Percentiles rank a stretch among this genome's conserved stretches.
Conservation (phyloP, 2,888 invertebrate genomes). For the Acanthosepion pharaonis region DNA sequence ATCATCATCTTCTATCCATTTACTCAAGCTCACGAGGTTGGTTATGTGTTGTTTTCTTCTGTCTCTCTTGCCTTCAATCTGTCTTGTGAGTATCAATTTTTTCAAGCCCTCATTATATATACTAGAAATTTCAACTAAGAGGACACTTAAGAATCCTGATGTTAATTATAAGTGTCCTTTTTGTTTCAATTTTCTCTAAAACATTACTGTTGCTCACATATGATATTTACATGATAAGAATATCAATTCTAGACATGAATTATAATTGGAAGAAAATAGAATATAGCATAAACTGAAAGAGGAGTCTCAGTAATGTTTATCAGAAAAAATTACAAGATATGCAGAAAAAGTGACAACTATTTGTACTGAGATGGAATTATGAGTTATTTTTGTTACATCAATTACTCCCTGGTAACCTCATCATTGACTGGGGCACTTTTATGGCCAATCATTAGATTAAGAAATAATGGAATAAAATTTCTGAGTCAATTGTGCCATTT, state of each 20-base stretch:
- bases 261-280: background rate
- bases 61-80: too few relatives aligned
- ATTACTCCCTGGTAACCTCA: background rate
- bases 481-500: background rate
- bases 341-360: constrained; percentile 33
- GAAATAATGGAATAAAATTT: background rate
- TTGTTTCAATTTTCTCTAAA: too few relatives aligned
- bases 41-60: too few relatives aligned
- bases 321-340: background rate
- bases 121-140: too few relatives aligned
- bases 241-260: background rate
- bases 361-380: background rate
- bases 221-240: background rate
- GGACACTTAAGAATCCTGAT: too few relatives aligned
- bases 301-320: background rate
- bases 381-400: background rate
- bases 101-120: too few relatives aligned
- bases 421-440: background rate
- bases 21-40: too few relatives aligned
- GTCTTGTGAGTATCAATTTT: too few relatives aligned
- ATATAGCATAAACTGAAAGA: background rate
- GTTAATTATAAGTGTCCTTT: too few relatives aligned
- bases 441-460: constrained; percentile 21
- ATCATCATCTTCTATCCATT: too few relatives aligned
- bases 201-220: too few relatives aligned